Conservation (phyloP, 2,797 vertebrate genomes). For the Sebastes minor region DNA sequence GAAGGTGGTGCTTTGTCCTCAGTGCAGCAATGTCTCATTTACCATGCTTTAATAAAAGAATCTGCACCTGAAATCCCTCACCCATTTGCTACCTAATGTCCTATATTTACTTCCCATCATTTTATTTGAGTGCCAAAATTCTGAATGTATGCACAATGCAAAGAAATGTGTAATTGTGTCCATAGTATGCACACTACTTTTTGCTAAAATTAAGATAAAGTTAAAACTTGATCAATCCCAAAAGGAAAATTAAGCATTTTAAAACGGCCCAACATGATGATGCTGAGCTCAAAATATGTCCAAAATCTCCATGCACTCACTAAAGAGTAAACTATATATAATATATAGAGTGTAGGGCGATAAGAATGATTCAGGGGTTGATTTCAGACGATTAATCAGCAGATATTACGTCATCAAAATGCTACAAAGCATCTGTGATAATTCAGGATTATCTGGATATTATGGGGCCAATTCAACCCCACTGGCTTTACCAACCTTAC, state of each 20-base stretch:
- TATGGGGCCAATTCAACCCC: not conserved
- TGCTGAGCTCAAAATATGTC: not conserved
- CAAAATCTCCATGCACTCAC: not conserved
- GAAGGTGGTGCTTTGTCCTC: too few relatives aligned
- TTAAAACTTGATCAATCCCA: not conserved
- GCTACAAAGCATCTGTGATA: not conserved
- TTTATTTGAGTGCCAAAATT: not conserved
- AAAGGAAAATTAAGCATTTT: not conserved
- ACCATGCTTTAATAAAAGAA: not conserved
- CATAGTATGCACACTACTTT: not conserved
- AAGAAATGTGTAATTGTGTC: not conserved
- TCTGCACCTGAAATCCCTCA: not conserved
- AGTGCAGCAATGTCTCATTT: too few relatives aligned
- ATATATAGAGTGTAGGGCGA: not conserved
- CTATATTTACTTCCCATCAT: not conserved
- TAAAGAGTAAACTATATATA: not conserved
- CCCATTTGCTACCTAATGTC: not conserved
- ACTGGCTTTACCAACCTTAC: not conserved
- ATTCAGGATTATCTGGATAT: not conserved
- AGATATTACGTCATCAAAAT: not conserved
- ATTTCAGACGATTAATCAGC: not conserved
- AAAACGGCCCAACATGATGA: rapidly evolving
- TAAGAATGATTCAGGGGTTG: not conserved
- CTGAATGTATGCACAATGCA: not conserved
- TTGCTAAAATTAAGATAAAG: not conserved